Conservation (phyloP, 2,888 invertebrate species). For the Drosophila sordidula region DNA sequence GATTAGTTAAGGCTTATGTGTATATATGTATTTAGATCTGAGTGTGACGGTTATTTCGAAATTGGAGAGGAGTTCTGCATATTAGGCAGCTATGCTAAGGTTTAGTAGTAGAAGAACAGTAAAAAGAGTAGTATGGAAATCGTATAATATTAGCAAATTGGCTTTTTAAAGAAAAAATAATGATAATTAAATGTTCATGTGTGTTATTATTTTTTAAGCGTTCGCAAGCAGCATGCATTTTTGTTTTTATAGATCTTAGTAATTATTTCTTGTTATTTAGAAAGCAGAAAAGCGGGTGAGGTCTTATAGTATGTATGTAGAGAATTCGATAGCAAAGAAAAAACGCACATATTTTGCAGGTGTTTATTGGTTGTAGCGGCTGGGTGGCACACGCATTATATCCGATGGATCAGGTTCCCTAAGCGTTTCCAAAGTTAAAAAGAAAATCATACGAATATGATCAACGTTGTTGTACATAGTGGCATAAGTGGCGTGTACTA, state of each 20-base stretch:
- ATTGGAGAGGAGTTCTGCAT: neutral
- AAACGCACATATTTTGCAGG: conserved; percentile 64
- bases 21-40: neutral
- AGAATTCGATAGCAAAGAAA: conserved; percentile 36
- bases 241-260: neutral
- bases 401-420: conserved; percentile 43
- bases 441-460: conserved; percentile 34
- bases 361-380: conserved; percentile 27
- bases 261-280: conserved; percentile 8
- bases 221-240: conserved; percentile 68
- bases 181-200: neutral
- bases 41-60: neutral
- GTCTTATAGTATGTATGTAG: conserved; percentile 5
- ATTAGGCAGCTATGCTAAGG: no score
- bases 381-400: conserved; percentile 30
- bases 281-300: conserved; percentile 38
- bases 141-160: neutral
- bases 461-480: conserved; percentile 15
- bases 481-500: neutral
- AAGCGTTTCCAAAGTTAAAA: conserved; percentile 48
- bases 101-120: no score
- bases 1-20: neutral
- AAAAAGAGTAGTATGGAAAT: neutral
- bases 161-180: neutral
- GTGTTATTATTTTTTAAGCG: conserved; percentile 32